Percentiles rank a stretch among this genome's conserved stretches.
phyloP scores from a whole-genome alignment of 2,888 invertebrate species.

The Euzophera pinguis region DNA sequence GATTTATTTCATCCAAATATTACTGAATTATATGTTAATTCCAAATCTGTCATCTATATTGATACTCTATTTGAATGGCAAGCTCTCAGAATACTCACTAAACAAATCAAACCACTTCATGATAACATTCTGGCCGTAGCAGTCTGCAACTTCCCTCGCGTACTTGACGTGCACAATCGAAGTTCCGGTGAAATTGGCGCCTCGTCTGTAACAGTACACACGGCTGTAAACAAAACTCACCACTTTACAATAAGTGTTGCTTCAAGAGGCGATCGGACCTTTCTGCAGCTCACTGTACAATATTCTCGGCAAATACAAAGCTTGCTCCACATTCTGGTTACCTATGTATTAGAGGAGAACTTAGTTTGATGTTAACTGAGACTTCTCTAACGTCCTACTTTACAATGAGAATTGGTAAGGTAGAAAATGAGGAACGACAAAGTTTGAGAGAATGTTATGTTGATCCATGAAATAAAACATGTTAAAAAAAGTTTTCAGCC shows the following conservation, averaged over 20 bases:
- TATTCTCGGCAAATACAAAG: not conserved
- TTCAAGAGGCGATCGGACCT: no score
- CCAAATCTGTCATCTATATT: not conserved
- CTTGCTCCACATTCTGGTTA: not conserved
- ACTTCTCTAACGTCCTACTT: no score
- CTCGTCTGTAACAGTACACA: constrained; percentile 59
- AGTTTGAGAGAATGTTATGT: no score
- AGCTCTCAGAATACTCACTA: constrained; percentile 44
- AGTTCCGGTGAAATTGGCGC: constrained; percentile 63
- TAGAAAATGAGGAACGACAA: no score
- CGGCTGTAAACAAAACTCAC: no score
- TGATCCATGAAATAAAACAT: no score
- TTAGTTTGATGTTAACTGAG: no score
- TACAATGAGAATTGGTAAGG: no score
- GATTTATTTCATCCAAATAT: no score
- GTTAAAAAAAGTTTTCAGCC: not conserved
- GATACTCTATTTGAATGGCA: not conserved
- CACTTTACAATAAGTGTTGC: no score
- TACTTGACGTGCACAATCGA: constrained; percentile 69
- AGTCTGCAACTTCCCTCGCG: constrained; percentile 60
- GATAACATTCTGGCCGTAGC: constrained; percentile 70
- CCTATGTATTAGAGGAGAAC: no score
- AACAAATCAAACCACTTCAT: constrained; percentile 77
- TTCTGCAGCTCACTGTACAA: no score
- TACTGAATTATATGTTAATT: not conserved